Base-by-base conservation (phyloP, 2,113 vertebrate genomes). In the Crotalus helleri region DNA sequence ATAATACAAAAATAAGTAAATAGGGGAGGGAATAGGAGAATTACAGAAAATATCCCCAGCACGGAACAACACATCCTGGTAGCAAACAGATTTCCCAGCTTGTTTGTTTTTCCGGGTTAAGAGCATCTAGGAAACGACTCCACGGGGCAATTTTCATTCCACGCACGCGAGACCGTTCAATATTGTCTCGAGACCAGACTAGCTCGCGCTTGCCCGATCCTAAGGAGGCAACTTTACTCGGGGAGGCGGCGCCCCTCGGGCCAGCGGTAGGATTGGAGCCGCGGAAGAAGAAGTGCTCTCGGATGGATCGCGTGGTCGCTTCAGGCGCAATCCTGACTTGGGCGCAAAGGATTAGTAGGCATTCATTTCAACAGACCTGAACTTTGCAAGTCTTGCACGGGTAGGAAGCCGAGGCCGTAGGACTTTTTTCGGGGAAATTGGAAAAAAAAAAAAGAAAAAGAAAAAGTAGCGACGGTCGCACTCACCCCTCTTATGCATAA, bases 1-100 rank as follows among this genome's bases (percentile, higher is more conserved):
- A 97, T 96, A 85, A 90, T 95, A 94, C 89, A 87, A 91, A 95
- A 96, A 96, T 93, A 93, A 93, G 89, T 90, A 81, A 93, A 86
- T 23, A 46, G 49, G 49, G 29, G 46, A 55, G 49, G 33, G 64
- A 51, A 69, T 89, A 49, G n/a, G 53, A 69, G 87, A 64, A 74
- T 26, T 15, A 49, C 81, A 92, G 5, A 13, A 92, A 46, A 64
- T 19, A 69, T 26, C 49, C 29, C 33, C 58, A 7, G 0, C 33
- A 8, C 85, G 5, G 29, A 90, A 86, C 54, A 64, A 87, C 46
- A 19, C 89, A 64, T 87, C 57, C 54, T 29, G 15, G 53, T 5
- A 90, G 46, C 57, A 26, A 90, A 85, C n/a, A 61, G 33, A 19
- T 44, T 9, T 55, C 54, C 55, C 44, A 81, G 58, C 8, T 51